A percentile compares a stretch with the other conserved stretches of the same genome.
These are phyloP conservation scores for Rhingia rostrata DNA, from an alignment of 2,888 invertebrate genomes.

Conservation along the genomic window DNA sequence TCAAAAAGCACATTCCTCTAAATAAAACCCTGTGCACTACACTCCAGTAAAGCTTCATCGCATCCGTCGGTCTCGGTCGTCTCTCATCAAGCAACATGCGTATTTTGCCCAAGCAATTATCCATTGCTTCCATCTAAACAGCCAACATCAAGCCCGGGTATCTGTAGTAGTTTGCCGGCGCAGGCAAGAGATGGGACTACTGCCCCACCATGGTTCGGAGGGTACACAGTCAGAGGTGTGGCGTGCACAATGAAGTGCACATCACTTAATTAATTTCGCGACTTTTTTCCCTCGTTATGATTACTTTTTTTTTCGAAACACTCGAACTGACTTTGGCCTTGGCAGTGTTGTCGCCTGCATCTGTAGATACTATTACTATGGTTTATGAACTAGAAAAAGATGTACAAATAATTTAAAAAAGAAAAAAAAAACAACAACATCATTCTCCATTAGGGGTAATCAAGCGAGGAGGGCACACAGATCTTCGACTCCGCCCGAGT, in stretches of 20 bases:
- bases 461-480: slow-evolving; percentile 43
- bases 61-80: background rate
- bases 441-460: slow-evolving; percentile 54
- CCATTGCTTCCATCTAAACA: slow-evolving; percentile 62
- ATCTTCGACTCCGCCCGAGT: background rate
- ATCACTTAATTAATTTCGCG: slow-evolving; percentile 72
- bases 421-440: background rate
- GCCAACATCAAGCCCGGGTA: slow-evolving; percentile 24
- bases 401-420: slow-evolving; percentile 36
- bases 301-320: slow-evolving; percentile 10
- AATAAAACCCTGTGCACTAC: slow-evolving; percentile 61
- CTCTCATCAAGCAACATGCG: slow-evolving; percentile 27
- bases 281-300: slow-evolving; percentile 60
- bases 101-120: slow-evolving; percentile 67
- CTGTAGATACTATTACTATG: slow-evolving; percentile 14
- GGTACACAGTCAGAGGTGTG: slow-evolving; percentile 53
- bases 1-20: slow-evolving; percentile 31
- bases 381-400: slow-evolving; percentile 58
- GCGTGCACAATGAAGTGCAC: slow-evolving; percentile 69
- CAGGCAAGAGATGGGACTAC: slow-evolving; percentile 35
- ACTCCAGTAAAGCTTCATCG: slow-evolving; percentile 29
- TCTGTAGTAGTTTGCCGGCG: background rate
- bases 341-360: slow-evolving; percentile 45
- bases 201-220: background rate
- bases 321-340: slow-evolving; percentile 67